Conservation (phyloP, 2,113 vertebrate species). For the Sceloporus tristichus region DNA sequence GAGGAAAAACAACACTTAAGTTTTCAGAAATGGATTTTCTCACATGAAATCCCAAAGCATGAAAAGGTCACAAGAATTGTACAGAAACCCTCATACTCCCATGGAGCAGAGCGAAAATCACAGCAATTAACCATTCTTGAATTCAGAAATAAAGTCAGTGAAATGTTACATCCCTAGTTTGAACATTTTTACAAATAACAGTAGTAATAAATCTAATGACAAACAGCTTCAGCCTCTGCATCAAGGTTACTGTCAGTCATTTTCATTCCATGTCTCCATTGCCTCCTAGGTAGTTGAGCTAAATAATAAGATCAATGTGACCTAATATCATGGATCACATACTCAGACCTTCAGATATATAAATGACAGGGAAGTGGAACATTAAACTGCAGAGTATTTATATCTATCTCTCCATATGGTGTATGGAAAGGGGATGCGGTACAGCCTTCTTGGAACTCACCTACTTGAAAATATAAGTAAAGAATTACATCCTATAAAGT, state of each 20-base stretch:
- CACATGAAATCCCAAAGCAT: no score
- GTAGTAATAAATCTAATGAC: background rate
- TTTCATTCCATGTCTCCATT: background rate
- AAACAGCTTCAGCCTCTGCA: background rate
- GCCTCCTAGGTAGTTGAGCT: background rate
- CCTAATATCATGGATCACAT: background rate
- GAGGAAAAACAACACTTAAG: no score
- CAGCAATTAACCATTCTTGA: no score
- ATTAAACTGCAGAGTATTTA: constrained; percentile 7
- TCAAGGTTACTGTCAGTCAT: background rate
- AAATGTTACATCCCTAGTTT: no score
- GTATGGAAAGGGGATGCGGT: background rate
- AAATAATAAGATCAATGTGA: background rate
- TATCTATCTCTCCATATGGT: background rate
- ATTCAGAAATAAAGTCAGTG: no score
- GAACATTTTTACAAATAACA: background rate
- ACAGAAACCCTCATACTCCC: no score
- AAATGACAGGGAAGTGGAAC: background rate
- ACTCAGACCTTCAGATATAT: background rate
- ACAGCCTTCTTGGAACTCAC: background rate
- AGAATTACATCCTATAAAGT: background rate
- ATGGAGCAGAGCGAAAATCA: no score
- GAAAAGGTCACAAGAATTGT: no score
- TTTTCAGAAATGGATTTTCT: no score
- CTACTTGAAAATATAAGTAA: background rate